phyloP scores from a whole-genome alignment of 64 coral and sea anemone species.

The Stichodactyla helianthus region DNA sequence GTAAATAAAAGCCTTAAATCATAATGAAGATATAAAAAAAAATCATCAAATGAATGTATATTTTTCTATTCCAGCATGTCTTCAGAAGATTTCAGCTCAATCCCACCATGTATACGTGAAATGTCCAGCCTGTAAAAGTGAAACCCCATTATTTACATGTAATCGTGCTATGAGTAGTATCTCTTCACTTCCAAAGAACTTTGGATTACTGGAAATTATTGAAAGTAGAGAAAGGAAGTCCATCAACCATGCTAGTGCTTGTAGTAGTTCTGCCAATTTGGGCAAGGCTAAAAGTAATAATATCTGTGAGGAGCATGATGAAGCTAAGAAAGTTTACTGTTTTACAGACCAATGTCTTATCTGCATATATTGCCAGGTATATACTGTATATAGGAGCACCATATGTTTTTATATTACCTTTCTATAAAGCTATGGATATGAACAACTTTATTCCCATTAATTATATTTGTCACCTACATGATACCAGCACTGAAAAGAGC shows the following conservation, averaged over 20 bases:
- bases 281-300: constrained; percentile 51
- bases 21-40: not conserved
- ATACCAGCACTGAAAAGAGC: too few relatives aligned
- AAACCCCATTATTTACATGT: constrained; percentile 49
- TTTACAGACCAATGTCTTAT: constrained; percentile 80
- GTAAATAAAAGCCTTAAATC: too few relatives aligned
- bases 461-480: too few relatives aligned
- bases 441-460: too few relatives aligned
- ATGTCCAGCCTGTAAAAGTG: constrained; percentile 76
- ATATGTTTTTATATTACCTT: too few relatives aligned
- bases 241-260: not conserved
- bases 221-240: constrained; percentile 54
- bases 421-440: too few relatives aligned
- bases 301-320: constrained; percentile 84
- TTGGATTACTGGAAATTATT: constrained; percentile 82
- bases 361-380: constrained; percentile 96
- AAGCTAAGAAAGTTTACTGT: constrained; percentile 84
- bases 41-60: not conserved
- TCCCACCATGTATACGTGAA: constrained; percentile 33
- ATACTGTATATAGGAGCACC: not conserved
- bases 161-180: constrained; percentile 15
- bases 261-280: not conserved
- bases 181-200: constrained; percentile 76
- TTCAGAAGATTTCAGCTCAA: constrained; percentile 65
- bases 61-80: constrained; percentile 41